Percentiles rank a stretch among this genome's conserved stretches.
Evolutionary conservation across 2,888 invertebrate genomes (phyloP).

Genomic region (Celastrina argiolus): DNA sequence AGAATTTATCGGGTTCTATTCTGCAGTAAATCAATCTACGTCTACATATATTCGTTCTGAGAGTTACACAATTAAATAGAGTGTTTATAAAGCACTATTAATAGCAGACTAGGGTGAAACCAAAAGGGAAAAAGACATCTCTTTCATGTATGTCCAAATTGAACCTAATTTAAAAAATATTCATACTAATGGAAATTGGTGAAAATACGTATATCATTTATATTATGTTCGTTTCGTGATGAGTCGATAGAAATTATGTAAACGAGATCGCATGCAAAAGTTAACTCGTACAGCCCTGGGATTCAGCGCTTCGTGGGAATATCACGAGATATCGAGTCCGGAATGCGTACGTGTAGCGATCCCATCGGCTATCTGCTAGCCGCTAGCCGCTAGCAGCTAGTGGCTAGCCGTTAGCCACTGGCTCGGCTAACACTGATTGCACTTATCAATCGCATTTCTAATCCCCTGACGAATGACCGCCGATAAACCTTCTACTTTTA

Average conservation of each 20-base stretch:
- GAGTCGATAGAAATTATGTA: neutral
- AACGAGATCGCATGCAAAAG: neutral
- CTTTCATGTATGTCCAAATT: too few species aligned
- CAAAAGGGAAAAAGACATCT: too few species aligned
- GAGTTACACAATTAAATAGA: too few species aligned
- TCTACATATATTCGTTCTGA: too few species aligned
- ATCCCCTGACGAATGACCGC: neutral
- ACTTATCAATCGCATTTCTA: neutral
- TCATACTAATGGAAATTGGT: too few species aligned
- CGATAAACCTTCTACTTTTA: neutral
- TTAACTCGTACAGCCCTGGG: neutral
- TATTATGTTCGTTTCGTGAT: too few species aligned
- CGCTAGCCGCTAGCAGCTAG: constrained; percentile 10
- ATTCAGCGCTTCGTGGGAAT: constrained; percentile 32
- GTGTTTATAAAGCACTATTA: too few species aligned
- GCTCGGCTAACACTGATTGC: constrained; percentile 3
- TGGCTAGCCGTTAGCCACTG: neutral
- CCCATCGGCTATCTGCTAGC: constrained; percentile 28
- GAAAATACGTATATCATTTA: too few species aligned
- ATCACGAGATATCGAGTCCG: constrained; percentile 31
- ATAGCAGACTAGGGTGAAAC: too few species aligned
- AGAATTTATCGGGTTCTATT: too few species aligned
- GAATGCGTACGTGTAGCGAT: constrained; percentile 40
- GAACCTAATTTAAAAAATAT: too few species aligned
- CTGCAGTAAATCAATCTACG: too few species aligned